Evolutionary conservation across 1,140 invertebrate genomes (phyloP), one percentile per base, ranked within the genome.

Genomic region (Drosophila murphyi): DNA sequence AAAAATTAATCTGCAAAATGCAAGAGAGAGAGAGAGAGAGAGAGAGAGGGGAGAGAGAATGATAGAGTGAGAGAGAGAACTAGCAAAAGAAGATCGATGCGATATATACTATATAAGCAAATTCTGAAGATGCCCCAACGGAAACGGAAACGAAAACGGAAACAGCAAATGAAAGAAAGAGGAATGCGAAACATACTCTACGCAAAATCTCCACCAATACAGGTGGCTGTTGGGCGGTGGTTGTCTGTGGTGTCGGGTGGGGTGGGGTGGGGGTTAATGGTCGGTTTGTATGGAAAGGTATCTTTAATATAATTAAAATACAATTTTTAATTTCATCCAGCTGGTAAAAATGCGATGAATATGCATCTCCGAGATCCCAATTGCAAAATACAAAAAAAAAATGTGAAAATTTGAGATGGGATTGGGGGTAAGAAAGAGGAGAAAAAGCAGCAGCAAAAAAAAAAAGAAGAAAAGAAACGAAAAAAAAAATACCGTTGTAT

Each of bases 401-500:
- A 47, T 2, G 2, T 50, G 7, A 50, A 50, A 28, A 10, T 7
- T 6, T 0, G 10, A n/a, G 29, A 45, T 20, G 34, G 39, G 3
- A 7, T 10, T 28, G 32, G 10, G 28, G 41, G 20, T 20, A 20
- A 20, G 20, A 20, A 20, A 20, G 20, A 20, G n/a, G 47, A 48
- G 29, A 45, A 60, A 51, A 56, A 55, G n/a, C 39, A 35, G 32
- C 39, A n/a, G 3, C 20, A 20, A 20, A 20, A 2, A 20, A 2
- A 20, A 20, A 20, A 20, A 12, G n/a, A 37, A 48, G 29, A 45
- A 60, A 51, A 56, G 48, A 39, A 35, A 39, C 39, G 20, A 32
- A 35, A 35, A 47, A 37, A 41, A 70, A 74, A 56, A 51, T 43
- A 68, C 63, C 63, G 87, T 90, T 90, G 87, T 90, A 90, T 90